Evolutionary conservation across 92 coral and sea anemone species (phyloP), one percentile per base, ranked within the genome.

Genomic region (Blastomussa wellsi): DNA sequence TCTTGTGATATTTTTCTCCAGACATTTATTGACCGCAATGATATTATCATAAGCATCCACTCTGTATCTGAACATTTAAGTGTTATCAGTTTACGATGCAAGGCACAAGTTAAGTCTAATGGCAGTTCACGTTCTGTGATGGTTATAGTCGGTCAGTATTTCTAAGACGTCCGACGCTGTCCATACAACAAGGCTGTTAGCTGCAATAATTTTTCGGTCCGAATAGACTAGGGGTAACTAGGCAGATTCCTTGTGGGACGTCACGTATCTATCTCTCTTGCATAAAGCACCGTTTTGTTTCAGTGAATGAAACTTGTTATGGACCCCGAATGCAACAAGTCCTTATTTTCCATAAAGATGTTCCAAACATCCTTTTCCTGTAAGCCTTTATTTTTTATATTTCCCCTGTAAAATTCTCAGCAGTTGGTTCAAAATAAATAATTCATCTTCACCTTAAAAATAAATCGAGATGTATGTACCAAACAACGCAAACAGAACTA

Each of bases 1-100:
- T 62, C 2, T 62, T 35, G 68, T 62, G 74, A 68, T 68, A 68
- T 68, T 68, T 68, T 68, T 35, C n/a, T 32, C 42, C 74, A 68
- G 74, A 68, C 42, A 35, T 33, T 19, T 10, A 68, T 68, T 32
- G 16, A 68, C 74, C 74, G 74, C 74, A 68, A 68, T 15, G 26
- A 68, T 68, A 68, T 68, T 68, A 33, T 9, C 26, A 0, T 31
- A 68, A 68, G n/a, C 11, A 6, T 16, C 9, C 9, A 4, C 41
- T 68, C 16, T 8, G 42, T 2, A 68, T 7, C 20, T 68, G 68
- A 8, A 62, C 28, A 28, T 62, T 44, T 0, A 44, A 44, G 49
- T 44, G 49, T 44, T 44, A 6, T 44, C 49, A 44, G 11, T 44
- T 44, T 44, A 44, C 49, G 49, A 44, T 39, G 4, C 7, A 39